phyloP scores from a whole-genome alignment of 2,113 vertebrate genomes.

The Nibea coibor region DNA sequence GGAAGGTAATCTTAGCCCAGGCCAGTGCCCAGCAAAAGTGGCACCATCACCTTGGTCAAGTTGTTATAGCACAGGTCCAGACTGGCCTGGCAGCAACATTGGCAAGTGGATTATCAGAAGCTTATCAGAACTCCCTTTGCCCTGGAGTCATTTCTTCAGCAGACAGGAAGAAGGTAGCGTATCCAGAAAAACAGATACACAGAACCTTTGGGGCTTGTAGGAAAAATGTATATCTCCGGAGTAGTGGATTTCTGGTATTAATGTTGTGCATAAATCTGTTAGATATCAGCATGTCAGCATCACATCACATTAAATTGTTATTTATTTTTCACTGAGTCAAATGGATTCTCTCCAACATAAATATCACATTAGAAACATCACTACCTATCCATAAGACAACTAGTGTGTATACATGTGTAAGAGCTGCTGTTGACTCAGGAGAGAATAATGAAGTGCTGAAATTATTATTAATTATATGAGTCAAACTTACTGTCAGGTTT shows the following conservation, averaged over 20 bases:
- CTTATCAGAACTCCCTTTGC: slow-evolving; percentile 38
- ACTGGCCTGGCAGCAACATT: slow-evolving; percentile 24
- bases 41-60: slow-evolving; percentile 33
- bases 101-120: slow-evolving; percentile 23
- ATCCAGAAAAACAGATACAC: slow-evolving; percentile 29
- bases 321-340: neutral
- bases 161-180: slow-evolving; percentile 27
- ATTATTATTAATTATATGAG: neutral
- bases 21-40: slow-evolving; percentile 16
- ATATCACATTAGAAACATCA: neutral
- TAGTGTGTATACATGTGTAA: neutral
- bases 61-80: slow-evolving; percentile 35
- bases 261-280: neutral
- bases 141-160: slow-evolving; percentile 25
- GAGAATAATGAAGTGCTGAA: neutral
- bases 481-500: neutral
- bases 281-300: neutral
- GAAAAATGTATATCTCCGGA: neutral
- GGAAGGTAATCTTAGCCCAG: slow-evolving; percentile 18
- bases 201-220: neutral
- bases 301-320: neutral
- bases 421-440: neutral
- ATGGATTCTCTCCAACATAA: neutral
- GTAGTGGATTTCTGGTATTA: neutral
- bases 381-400: neutral